Base-by-base conservation (phyloP, 2,113 vertebrate genomes). In the Pogona vitticeps region DNA sequence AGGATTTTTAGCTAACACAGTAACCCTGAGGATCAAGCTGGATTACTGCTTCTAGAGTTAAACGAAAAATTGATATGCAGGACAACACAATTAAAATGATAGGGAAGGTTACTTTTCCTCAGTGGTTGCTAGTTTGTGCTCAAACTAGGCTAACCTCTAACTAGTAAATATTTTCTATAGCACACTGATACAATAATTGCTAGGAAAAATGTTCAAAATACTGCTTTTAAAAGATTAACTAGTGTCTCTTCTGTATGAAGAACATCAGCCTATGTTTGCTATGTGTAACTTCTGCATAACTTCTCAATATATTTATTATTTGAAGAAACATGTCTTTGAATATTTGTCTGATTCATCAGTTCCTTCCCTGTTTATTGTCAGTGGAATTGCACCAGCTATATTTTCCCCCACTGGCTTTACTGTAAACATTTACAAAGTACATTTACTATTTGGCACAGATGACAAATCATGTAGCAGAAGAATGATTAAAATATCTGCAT, bases 261-360 rank as follows among this genome's bases (percentile, higher is more conserved):
- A 73, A 71, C 38, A 58, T 46, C 46, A 26, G 17, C 14, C 52
- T 82, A 14, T 76, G 56, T 63, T 73, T 31, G 18, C 1, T 52
- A 3, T 33, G 52, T 76, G 75, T 73, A 59, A n/a, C n/a, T n/a
- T 31, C 20, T 13, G 33, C 23, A 1, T 15, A 42, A 1, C 83
- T 68, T 67, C 84, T 72, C 40, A 67, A 52, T 3, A 38, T 21
- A 59, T 80, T 52, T 52, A 52, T 52, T 52, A 52, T 52, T 31
- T 0, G 3, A 61, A 67, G 82, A 80, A 14, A 88, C 56, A 17
- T 3, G 28, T 0, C 8, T 75, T 86, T 87, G 14, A 81, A 38
- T 18, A 17, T 6, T 81, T 76, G n/a, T 46, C 33, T 87, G 42
- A 88, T 23, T 87, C 79, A 46, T 73, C 84, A 86, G 31, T 31